Conservation (phyloP, 2,888 invertebrate genomes). For the Plagodis dolabraria region DNA sequence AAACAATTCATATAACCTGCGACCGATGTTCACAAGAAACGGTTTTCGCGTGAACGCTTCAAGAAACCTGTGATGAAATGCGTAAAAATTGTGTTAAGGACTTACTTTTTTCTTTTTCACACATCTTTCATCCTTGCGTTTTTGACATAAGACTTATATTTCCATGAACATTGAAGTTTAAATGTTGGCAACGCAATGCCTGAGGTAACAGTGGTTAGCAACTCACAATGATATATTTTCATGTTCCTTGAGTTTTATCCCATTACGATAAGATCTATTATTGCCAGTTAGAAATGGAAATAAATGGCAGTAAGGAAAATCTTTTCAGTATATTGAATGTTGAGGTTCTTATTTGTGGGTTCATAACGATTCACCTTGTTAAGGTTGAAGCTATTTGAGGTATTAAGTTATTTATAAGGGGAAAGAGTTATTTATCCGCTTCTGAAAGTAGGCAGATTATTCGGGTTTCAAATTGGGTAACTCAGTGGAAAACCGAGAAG, state of each 20-base stretch:
- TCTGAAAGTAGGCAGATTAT: constrained; percentile 17
- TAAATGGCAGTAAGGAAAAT: constrained; percentile 33
- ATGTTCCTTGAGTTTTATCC: constrained; percentile 15
- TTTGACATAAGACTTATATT: constrained; percentile 11
- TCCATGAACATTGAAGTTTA: background rate
- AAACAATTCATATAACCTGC: constrained; percentile 41
- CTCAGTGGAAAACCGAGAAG: constrained; percentile 4
- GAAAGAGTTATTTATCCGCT: constrained; percentile 24
- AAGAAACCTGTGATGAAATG: constrained; percentile 59
- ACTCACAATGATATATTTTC: constrained; percentile 26
- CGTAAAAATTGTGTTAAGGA: constrained; percentile 70
- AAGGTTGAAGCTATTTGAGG: constrained; percentile 34
- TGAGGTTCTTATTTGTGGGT: constrained; percentile 52
- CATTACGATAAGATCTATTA: constrained; percentile 22
- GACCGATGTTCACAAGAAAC: constrained; percentile 45
- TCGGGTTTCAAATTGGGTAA: constrained; percentile 32
- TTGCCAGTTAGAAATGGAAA: constrained; percentile 3
- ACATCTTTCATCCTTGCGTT: constrained; percentile 1
- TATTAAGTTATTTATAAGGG: constrained; percentile 30
- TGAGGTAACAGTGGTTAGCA: constrained; percentile 28
- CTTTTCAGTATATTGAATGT: constrained; percentile 52
- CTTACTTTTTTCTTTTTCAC: constrained; percentile 39
- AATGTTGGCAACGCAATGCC: constrained; percentile 28
- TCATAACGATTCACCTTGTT: constrained; percentile 58
- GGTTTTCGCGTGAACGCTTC: constrained; percentile 65